phyloP scores from a whole-genome alignment of 2,797 vertebrate genomes.

The Chanos chanos region DNA sequence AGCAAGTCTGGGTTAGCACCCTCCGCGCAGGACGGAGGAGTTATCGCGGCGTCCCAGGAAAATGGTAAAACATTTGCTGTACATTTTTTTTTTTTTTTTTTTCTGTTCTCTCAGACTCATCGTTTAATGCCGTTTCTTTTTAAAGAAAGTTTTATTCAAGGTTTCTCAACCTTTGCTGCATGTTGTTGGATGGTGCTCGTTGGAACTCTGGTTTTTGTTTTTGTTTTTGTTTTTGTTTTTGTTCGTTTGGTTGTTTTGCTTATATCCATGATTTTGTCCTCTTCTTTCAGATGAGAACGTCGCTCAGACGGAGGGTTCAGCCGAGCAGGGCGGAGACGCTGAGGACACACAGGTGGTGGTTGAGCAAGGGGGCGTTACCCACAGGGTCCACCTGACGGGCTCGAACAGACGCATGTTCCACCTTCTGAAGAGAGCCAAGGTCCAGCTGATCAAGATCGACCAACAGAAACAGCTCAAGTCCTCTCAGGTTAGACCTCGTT shows the following conservation, averaged over 20 bases:
- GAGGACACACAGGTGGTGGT: constrained; percentile 21
- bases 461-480: constrained; percentile 82
- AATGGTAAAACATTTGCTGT: constrained; percentile 32
- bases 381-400: constrained; percentile 70
- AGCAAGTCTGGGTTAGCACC: constrained; percentile 25
- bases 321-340: constrained; percentile 1
- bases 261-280: not conserved
- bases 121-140: no score
- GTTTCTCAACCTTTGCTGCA: no score
- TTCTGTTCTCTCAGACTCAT: no score
- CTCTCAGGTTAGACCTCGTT: constrained; percentile 64
- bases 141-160: no score
- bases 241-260: not conserved
- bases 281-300: constrained; percentile 9
- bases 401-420: constrained; percentile 89
- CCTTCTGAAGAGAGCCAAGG: constrained; percentile 87
- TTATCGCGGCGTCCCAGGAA: constrained; percentile 31
- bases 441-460: constrained; percentile 91
- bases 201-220: no score
- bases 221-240: not conserved
- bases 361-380: constrained; percentile 53
- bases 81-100: not conserved
- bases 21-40: not conserved
- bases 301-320: not conserved
- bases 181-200: no score